Base-by-base conservation (phyloP, 2,888 invertebrate species). In the Dolomedes plantarius region DNA sequence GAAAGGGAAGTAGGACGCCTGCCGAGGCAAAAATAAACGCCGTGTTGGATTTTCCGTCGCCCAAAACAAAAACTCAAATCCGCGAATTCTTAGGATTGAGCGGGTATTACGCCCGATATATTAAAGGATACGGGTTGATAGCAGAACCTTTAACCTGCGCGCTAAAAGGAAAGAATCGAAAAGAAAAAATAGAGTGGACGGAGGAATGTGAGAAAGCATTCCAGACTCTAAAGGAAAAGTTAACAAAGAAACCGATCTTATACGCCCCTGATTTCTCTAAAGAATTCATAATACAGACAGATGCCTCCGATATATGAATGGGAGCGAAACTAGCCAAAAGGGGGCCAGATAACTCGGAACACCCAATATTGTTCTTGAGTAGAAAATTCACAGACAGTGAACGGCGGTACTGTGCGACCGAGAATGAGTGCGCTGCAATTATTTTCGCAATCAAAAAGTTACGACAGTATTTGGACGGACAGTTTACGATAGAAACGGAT, bases 251-350 rank as follows among this genome's bases (percentile, higher is more conserved):
- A 9, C 41, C 69, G 0, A 27, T 69, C 23, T 41, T 69, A 1
- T 41, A 69, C 0, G 69, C 69, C 19, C 69, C 69, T 6, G 69
- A 69, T 19, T 69, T 13, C 23, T 39, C 36, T 5, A 5, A 5
- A 39, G 39, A 69, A n/a, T 69, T 69, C 69, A 41, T 69, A 13
- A 7, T 69, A 0, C 9, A 39, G 27, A 39, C 69, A 11, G 41
- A 69, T 13, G 69, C 69, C 1, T 69, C 39, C 0, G 41, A 39
- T 39, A n/a, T 9, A n/a, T 36, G 32, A n/a, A 23, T 32, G 27
- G 41, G 27, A n/a, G n/a, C n/a, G n/a, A n/a, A n/a, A n/a, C n/a
- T n/a, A n/a, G n/a, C n/a, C n/a, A n/a, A n/a, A n/a, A n/a, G n/a
- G n/a, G n/a, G n/a, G n/a, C n/a, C n/a, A n/a, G n/a, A n/a, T n/a